phyloP scores from a whole-genome alignment of 2,888 invertebrate species.

The Lepeophtheirus nordmannii region DNA sequence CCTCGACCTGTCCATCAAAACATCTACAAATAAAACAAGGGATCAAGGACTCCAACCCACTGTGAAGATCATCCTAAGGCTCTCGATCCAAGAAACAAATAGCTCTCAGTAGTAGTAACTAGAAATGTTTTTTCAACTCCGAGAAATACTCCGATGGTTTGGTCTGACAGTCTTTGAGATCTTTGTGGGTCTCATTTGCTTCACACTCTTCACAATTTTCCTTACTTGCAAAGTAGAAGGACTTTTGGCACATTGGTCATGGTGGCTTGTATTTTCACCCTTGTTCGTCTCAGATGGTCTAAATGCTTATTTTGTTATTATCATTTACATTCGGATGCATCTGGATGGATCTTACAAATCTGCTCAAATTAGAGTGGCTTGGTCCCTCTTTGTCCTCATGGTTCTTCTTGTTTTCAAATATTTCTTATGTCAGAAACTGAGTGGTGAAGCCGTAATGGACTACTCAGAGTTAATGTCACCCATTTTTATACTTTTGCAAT shows the following conservation, averaged over 20 bases:
- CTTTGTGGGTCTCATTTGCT: conserved; percentile 67
- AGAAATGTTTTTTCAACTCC: conserved; percentile 65
- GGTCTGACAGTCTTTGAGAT: conserved; percentile 90
- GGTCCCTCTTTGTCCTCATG: conserved; percentile 66
- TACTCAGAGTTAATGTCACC: conserved; percentile 85
- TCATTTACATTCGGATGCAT: conserved; percentile 81
- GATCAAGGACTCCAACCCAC: no score
- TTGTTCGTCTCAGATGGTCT: conserved; percentile 79
- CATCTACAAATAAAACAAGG: no score
- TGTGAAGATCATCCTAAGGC: no score
- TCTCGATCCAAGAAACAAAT: no score
- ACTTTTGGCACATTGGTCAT: conserved; percentile 42
- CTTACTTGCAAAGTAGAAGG: conserved; percentile 62
- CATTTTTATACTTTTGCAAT: conserved; percentile 69
- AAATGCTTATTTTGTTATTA: conserved; percentile 84
- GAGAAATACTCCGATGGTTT: conserved; percentile 80
- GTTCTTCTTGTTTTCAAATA: conserved; percentile 79
- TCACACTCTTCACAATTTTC: conserved; percentile 67
- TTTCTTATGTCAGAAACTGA: conserved; percentile 69
- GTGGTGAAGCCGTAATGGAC: conserved; percentile 46
- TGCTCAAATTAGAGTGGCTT: conserved; percentile 58
- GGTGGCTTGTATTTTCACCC: conserved; percentile 82
- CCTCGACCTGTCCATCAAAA: no score
- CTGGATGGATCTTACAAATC: conserved; percentile 50
- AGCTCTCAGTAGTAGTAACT: no score